phyloP scores from a whole-genome alignment of 2,888 invertebrate genomes.

The Cryptophagus acutangulus region DNA sequence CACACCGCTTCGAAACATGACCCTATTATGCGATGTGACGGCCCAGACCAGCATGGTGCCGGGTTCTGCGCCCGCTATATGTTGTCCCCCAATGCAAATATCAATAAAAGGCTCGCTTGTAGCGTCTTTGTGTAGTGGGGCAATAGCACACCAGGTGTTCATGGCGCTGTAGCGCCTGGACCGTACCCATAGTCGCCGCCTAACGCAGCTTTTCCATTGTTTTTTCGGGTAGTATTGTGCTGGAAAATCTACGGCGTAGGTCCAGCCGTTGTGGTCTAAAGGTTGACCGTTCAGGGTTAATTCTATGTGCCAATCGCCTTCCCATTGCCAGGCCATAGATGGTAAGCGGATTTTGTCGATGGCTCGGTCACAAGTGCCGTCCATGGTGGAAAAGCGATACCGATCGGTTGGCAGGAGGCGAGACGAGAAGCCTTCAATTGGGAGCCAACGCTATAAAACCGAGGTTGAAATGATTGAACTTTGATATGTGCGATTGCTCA shows the following conservation, averaged over 20 bases:
- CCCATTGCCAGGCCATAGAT: constrained; percentile 96
- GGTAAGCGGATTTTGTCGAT: constrained; percentile 80
- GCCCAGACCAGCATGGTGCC: constrained; percentile 86
- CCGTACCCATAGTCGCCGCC: constrained; percentile 84
- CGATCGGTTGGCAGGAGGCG: constrained; percentile 83
- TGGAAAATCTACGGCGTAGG: constrained; percentile 89
- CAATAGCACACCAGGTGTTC: constrained; percentile 90
- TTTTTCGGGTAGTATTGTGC: constrained; percentile 74
- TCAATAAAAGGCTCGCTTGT: constrained; percentile 91
- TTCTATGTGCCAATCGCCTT: constrained; percentile 88
- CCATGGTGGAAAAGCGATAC: constrained; percentile 77
- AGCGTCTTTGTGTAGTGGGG: constrained; percentile 82
- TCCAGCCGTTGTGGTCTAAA: constrained; percentile 88
- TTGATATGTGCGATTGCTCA: constrained; percentile 32
- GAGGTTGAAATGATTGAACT: constrained; percentile 3
- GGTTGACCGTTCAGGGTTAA: constrained; percentile 66
- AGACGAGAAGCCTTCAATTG: constrained; percentile 80
- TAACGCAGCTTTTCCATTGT: constrained; percentile 86
- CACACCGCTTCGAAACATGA: constrained; percentile 79
- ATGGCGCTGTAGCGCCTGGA: constrained; percentile 82
- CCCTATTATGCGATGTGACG: constrained; percentile 85
- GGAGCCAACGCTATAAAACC: constrained; percentile 71
- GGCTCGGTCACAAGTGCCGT: constrained; percentile 73
- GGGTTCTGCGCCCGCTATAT: constrained; percentile 69
- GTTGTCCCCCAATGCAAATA: constrained; percentile 80